phyloP scores from a whole-genome alignment of 2,797 vertebrate species.

The Cynopterus sphinx region DNA sequence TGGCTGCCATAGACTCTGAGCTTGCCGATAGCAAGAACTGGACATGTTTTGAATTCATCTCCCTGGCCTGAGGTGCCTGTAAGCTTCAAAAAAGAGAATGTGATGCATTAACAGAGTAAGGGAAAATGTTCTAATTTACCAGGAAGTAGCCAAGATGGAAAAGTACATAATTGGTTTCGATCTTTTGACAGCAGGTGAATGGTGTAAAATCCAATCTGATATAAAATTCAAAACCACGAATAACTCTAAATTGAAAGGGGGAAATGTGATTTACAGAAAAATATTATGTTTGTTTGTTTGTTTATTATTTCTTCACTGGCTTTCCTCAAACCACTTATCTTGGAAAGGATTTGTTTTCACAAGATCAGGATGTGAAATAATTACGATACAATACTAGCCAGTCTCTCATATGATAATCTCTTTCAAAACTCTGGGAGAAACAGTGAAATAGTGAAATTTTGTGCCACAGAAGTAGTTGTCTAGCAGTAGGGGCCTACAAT shows the following conservation, averaged over 20 bases:
- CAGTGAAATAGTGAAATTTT: background rate
- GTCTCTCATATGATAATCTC: background rate
- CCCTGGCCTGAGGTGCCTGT: background rate
- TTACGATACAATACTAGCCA: background rate
- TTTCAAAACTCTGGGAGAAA: background rate
- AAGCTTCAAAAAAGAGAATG: background rate
- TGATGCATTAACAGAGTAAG: background rate
- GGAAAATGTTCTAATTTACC: background rate
- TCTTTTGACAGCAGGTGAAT: background rate
- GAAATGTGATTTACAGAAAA: background rate
- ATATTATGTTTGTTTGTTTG: background rate
- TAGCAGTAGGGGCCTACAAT: rapidly evolving
- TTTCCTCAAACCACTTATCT: background rate
- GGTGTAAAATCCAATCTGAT: background rate
- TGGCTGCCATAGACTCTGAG: background rate
- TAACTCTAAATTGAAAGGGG: background rate
- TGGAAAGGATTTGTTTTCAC: background rate
- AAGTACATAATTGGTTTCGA: background rate
- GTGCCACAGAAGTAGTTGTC: background rate
- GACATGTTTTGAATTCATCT: background rate
- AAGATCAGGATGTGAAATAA: background rate
- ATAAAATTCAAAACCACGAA: background rate
- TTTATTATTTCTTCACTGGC: background rate
- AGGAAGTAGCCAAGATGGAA: background rate
- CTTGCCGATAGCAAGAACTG: background rate